A percentile compares a stretch with the other conserved stretches of the same genome.
phyloP scores from a whole-genome alignment of 2,797 vertebrate genomes.

The Micromesistius poutassou region DNA sequence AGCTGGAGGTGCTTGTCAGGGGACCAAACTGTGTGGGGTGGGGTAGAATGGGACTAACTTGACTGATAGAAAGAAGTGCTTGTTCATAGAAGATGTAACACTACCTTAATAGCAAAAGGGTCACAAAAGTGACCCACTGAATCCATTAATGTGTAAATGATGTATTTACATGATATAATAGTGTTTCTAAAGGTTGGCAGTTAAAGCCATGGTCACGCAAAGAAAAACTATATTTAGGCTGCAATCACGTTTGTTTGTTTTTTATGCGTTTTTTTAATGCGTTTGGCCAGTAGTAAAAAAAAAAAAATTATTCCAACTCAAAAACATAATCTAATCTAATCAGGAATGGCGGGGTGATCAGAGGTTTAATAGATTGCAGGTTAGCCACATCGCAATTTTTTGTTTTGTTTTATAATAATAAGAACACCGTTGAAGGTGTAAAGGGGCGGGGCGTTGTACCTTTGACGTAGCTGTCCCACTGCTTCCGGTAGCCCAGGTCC shows the following conservation, averaged over 20 bases:
- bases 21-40: background rate
- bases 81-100: background rate
- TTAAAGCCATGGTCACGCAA: too few species aligned
- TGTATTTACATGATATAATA: too few species aligned
- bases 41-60: background rate
- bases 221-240: too few species aligned
- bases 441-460: slow-evolving; percentile 65
- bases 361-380: background rate
- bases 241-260: too few species aligned
- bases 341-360: background rate
- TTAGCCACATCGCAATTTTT: background rate
- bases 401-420: too few species aligned
- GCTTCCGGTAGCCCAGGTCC: slow-evolving; percentile 85
- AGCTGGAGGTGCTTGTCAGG: background rate
- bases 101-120: too few species aligned
- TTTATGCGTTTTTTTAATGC: too few species aligned
- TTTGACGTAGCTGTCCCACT: slow-evolving; percentile 89
- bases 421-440: background rate
- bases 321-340: too few species aligned
- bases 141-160: background rate
- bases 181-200: too few species aligned
- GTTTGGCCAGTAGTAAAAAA: too few species aligned
- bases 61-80: background rate
- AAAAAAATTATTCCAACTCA: too few species aligned
- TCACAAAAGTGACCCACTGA: too few species aligned